Base-by-base conservation (phyloP, 2,797 vertebrate genomes). In the Ibycter americanus region DNA sequence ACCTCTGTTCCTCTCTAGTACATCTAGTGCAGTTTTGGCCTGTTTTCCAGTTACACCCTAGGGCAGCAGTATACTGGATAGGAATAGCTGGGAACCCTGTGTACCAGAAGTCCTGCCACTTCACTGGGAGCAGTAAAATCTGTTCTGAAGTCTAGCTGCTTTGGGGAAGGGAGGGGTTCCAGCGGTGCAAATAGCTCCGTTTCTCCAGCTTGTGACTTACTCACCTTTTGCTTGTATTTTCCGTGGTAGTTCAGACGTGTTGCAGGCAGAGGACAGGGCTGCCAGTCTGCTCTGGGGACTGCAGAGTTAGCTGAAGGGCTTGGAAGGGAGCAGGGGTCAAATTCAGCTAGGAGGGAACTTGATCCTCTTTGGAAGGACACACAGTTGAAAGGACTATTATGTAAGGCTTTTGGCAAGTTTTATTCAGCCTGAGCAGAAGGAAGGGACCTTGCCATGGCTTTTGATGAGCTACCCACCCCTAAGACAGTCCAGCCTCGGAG, bases 281-380 rank as follows among this genome's bases (percentile, higher is more conserved):
- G 79, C 20, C 68, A 44, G 18, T 2, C 36, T 72, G 56, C 46
- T 67, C 56, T 21, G 49, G 36, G 68, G 18, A 27, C 15, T 2
- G 12, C 38, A 27, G 46, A 81, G 27, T 32, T 62, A 40, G 44
- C 55, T 68, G 67, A 62, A 61, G 80, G 74, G 34, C 58, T 93
- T 89, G 70, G 70, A 76, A 84, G n/a, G 62, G 62, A 87, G 70
- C 62, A 83, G 59, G 59, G 72, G 78, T 59, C 62, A 79, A 62
- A 94, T 62, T 84, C 6, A 12, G 38, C 46, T 19, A 10, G 61
- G 55, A 82, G 51, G 51, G 47, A 96, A 92, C 59, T 51, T 0
- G 31, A 90, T 95, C 78, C 68, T 56, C 44, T 89, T 72, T 95
- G 93, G 90, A 93, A 96, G 70, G 92, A 46, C 92, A 32, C 15